Conservation (phyloP, 2,797 vertebrate species). For the Malacoraja senta region DNA sequence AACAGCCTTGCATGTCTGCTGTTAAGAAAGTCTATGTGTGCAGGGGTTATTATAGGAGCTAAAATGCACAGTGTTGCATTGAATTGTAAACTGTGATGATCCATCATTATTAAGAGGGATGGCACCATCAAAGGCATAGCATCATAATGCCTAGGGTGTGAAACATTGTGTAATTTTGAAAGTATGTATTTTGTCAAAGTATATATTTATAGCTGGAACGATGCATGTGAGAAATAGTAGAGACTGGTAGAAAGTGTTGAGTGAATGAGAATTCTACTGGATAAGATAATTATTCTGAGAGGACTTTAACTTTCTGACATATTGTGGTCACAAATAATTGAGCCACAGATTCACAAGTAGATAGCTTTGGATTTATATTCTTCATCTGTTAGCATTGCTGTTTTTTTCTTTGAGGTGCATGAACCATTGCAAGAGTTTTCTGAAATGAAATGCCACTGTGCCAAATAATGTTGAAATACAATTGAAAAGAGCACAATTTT, state of each 20-base stretch:
- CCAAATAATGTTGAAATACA: neutral
- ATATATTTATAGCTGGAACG: neutral
- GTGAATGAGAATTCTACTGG: neutral
- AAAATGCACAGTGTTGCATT: neutral
- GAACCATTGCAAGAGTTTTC: neutral
- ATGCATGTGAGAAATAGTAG: neutral
- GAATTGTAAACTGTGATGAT: neutral
- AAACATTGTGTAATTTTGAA: neutral
- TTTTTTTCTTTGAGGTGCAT: neutral
- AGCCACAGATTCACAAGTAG: neutral
- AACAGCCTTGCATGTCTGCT: neutral
- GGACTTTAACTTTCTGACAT: neutral
- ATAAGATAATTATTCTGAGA: neutral
- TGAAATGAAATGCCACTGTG: neutral
- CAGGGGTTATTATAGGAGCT: neutral
- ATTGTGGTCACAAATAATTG: neutral
- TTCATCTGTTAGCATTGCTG: neutral
- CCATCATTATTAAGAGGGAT: neutral
- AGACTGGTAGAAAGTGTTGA: neutral
- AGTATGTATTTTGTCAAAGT: neutral
- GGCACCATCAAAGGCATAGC: neutral
- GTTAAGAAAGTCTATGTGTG: too few species aligned
- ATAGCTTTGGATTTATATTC: neutral
- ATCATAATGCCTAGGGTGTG: neutral
- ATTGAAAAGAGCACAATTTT: neutral